Conservation (phyloP, 2,113 vertebrate species). For the Theropithecus gelada region DNA sequence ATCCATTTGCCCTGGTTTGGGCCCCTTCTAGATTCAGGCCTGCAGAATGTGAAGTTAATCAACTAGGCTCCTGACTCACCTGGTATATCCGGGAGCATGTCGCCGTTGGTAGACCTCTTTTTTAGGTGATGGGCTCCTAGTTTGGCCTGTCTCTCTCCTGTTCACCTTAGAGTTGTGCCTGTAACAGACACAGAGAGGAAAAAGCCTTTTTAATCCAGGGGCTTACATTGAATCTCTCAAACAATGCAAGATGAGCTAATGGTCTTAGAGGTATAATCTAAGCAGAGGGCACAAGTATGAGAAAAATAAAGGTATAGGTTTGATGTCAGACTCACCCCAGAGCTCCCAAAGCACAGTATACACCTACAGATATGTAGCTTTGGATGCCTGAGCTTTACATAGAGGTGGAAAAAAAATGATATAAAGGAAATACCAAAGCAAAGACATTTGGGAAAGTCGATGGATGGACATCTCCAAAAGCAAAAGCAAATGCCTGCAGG, state of each 20-base stretch:
- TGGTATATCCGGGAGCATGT: conserved; percentile 84
- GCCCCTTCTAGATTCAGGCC: background rate
- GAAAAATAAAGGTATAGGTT: background rate
- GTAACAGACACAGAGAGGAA: conserved; percentile 40
- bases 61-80: conserved; percentile 79
- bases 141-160: conserved; percentile 78
- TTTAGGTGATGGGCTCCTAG: conserved; percentile 84
- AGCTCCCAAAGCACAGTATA: background rate
- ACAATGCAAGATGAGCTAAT: background rate
- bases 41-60: background rate
- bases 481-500: background rate
- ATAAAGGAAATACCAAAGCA: background rate
- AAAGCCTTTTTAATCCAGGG: background rate
- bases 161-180: conserved; percentile 79
- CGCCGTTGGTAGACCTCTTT: conserved; percentile 83
- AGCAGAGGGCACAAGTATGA: background rate
- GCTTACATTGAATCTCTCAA: background rate
- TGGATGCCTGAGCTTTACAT: background rate
- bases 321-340: background rate
- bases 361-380: background rate
- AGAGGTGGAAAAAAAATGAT: background rate
- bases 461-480: background rate
- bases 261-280: background rate
- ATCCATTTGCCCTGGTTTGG: background rate
- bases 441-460: background rate